Conservation (phyloP, 1,140 invertebrate genomes). For the Drosophila prosaltans region DNA sequence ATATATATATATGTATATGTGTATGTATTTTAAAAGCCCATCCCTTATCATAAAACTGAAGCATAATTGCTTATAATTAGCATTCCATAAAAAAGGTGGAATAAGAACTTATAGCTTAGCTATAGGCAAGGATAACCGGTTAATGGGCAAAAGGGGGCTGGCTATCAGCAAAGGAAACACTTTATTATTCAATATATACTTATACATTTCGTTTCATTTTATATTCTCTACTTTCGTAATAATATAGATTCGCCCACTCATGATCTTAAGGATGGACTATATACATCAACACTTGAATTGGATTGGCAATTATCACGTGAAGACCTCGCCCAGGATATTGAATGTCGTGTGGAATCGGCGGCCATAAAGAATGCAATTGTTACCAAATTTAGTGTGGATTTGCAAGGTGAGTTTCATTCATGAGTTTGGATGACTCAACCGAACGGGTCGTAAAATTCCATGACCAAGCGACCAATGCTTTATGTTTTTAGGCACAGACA, state of each 20-base stretch:
- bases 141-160: background rate
- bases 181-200: too few relatives aligned
- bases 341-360: slow-evolving; percentile 90
- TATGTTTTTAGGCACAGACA: slow-evolving; percentile 4
- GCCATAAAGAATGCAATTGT: slow-evolving; percentile 85
- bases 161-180: too few relatives aligned
- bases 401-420: slow-evolving; percentile 87
- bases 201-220: too few relatives aligned
- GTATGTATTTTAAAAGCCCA: slow-evolving; percentile 34
- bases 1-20: too few relatives aligned
- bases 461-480: slow-evolving; percentile 9
- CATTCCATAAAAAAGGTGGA: slow-evolving; percentile 23
- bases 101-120: slow-evolving; percentile 6
- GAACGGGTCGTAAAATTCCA: background rate
- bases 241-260: slow-evolving; percentile 70
- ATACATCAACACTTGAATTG: slow-evolving; percentile 86
- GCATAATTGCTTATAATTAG: slow-evolving; percentile 45
- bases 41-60: slow-evolving; percentile 40
- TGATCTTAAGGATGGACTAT: slow-evolving; percentile 85
- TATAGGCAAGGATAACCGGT: background rate
- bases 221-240: background rate
- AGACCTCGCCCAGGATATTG: slow-evolving; percentile 90
- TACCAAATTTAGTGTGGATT: slow-evolving; percentile 88
- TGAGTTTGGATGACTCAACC: background rate
- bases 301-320: slow-evolving; percentile 88